Percentiles rank a stretch among this genome's conserved stretches.
phyloP scores from a whole-genome alignment of 2,888 invertebrate species.

The Sarcophaga variegata region DNA sequence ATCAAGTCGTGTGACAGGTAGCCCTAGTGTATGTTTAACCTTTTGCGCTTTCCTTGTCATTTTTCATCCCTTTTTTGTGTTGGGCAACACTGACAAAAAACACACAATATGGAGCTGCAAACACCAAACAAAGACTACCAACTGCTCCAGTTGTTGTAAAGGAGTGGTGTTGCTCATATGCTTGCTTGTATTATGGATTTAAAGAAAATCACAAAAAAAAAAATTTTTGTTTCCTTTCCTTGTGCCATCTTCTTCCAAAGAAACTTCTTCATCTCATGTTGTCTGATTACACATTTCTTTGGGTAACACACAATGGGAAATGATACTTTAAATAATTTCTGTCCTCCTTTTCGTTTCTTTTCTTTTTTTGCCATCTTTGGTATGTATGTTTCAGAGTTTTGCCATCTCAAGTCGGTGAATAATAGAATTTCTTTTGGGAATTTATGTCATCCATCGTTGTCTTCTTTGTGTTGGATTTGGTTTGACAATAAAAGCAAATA shows the following conservation, averaged over 20 bases:
- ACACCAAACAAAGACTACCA: background rate
- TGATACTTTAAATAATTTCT: slow-evolving; percentile 33
- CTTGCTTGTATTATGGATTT: background rate
- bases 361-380: background rate
- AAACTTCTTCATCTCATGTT: background rate
- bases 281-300: background rate
- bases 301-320: slow-evolving; percentile 28
- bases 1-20: slow-evolving; percentile 65
- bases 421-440: slow-evolving; percentile 54
- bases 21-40: slow-evolving; percentile 66
- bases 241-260: background rate
- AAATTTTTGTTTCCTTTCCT: background rate
- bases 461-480: slow-evolving; percentile 25
- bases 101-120: slow-evolving; percentile 26
- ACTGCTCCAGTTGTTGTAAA: too few relatives aligned
- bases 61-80: slow-evolving; percentile 30
- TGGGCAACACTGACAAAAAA: slow-evolving; percentile 27
- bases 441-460: slow-evolving; percentile 39
- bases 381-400: background rate
- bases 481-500: slow-evolving; percentile 40
- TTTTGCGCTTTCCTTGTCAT: slow-evolving; percentile 64
- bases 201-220: background rate
- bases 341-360: slow-evolving; percentile 12
- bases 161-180: too few relatives aligned
- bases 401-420: slow-evolving; percentile 43